Evolutionary conservation across 2,888 invertebrate genomes (phyloP).

Genomic region (Sipunculus nudus): DNA sequence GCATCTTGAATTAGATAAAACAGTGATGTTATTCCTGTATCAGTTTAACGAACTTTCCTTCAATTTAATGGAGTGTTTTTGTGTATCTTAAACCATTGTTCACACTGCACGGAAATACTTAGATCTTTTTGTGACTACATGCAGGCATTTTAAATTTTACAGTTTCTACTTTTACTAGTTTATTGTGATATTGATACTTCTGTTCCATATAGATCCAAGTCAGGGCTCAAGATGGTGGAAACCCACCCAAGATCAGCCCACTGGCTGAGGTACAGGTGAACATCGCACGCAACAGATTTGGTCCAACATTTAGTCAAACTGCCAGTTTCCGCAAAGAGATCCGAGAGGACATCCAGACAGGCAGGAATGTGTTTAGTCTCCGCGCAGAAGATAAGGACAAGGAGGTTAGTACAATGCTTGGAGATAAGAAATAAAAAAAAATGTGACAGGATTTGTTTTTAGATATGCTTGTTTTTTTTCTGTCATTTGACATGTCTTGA

Average conservation of each 20-base stretch:
- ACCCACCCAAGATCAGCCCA: constrained; percentile 31
- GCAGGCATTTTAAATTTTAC: no score
- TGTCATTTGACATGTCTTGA: no score
- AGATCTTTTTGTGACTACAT: not conserved
- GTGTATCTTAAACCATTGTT: not conserved
- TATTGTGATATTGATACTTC: not conserved
- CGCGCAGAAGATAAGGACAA: constrained; percentile 13
- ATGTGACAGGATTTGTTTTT: no score
- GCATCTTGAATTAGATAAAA: no score
- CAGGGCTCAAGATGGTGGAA: constrained; percentile 44
- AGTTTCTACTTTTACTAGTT: not conserved
- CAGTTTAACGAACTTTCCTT: not conserved
- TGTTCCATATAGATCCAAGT: constrained; percentile 36
- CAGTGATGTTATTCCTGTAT: no score
- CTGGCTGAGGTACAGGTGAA: constrained; percentile 43
- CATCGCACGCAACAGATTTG: constrained; percentile 41
- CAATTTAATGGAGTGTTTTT: not conserved
- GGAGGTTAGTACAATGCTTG: constrained; percentile 14
- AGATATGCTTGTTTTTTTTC: no score
- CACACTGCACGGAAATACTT: not conserved
- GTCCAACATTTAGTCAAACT: constrained; percentile 35
- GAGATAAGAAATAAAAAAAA: no score
- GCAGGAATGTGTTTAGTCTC: constrained; percentile 12
- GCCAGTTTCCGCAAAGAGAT: constrained; percentile 6
- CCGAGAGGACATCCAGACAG: constrained; percentile 17